Evolutionary conservation across 2,113 vertebrate genomes (phyloP).

Genomic region (Ciconia stormi): DNA sequence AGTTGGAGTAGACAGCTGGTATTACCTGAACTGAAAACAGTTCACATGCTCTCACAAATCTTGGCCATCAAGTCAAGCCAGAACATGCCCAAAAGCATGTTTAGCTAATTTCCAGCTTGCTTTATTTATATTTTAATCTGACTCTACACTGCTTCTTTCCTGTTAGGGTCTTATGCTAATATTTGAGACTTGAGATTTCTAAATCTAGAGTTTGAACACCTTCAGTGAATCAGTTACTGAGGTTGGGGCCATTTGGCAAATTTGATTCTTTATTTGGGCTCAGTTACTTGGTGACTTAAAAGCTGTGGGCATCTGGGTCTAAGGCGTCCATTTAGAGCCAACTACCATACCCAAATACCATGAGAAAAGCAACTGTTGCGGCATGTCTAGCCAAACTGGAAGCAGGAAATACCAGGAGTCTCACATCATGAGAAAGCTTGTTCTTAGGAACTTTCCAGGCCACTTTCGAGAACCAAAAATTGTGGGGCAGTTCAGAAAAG

Average conservation of each 20-base stretch:
- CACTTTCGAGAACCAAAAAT: conserved; percentile 15
- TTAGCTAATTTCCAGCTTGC: not conserved
- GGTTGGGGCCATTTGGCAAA: not conserved
- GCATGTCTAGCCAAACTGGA: conserved; percentile 41
- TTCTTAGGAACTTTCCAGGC: conserved; percentile 13
- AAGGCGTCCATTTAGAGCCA: not conserved
- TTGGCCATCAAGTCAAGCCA: not conserved
- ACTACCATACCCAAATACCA: not conserved
- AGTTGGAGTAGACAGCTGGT: not conserved
- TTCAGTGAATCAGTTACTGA: not conserved
- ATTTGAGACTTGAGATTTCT: not conserved
- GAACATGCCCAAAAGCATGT: not conserved
- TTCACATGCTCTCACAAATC: not conserved
- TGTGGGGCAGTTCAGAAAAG: not conserved
- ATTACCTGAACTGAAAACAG: not conserved
- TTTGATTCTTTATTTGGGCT: not conserved
- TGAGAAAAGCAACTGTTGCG: conserved; percentile 32
- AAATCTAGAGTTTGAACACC: not conserved
- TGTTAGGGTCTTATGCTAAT: not conserved
- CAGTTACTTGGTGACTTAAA: not conserved
- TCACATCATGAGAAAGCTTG: conserved; percentile 69
- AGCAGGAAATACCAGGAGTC: conserved; percentile 72
- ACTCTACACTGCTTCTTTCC: not conserved
- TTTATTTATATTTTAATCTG: not conserved
- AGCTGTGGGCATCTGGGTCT: not conserved